These are phyloP conservation scores for Bergia puertoricense DNA, from an alignment of 92 coral and sea anemone species.

Conservation along the genomic window DNA sequence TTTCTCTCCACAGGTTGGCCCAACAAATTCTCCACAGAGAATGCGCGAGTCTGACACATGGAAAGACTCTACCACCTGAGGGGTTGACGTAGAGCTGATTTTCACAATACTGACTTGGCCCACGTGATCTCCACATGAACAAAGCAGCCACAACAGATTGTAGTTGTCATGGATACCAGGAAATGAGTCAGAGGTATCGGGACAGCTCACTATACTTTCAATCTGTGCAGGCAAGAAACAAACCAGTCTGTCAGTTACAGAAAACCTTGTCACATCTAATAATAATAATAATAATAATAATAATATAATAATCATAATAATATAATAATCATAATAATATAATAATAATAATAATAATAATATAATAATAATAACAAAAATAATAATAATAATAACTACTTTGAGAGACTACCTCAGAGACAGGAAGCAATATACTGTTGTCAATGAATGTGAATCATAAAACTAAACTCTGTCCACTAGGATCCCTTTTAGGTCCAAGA, in stretches of 20 bases:
- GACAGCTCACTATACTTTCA: constrained; percentile 77
- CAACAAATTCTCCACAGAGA: constrained; percentile 82
- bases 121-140: constrained; percentile 84
- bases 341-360: too few relatives aligned
- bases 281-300: too few relatives aligned
- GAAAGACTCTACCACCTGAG: constrained; percentile 94
- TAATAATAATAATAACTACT: too few relatives aligned
- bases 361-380: too few relatives aligned
- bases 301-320: too few relatives aligned
- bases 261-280: background rate
- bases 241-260: background rate
- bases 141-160: constrained; percentile 78
- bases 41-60: constrained; percentile 87
- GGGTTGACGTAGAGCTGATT: constrained; percentile 71
- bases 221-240: constrained; percentile 55
- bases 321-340: too few relatives aligned
- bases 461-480: too few relatives aligned
- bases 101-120: constrained; percentile 86
- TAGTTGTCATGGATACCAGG: constrained; percentile 91
- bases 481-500: too few relatives aligned
- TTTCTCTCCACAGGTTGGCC: constrained; percentile 74
- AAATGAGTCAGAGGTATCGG: constrained; percentile 71
- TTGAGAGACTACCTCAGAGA: too few relatives aligned
- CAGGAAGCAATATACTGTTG: too few relatives aligned
- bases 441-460: too few relatives aligned